Base-by-base conservation (phyloP, 2,888 invertebrate genomes). In the Apotomis betuletana region DNA sequence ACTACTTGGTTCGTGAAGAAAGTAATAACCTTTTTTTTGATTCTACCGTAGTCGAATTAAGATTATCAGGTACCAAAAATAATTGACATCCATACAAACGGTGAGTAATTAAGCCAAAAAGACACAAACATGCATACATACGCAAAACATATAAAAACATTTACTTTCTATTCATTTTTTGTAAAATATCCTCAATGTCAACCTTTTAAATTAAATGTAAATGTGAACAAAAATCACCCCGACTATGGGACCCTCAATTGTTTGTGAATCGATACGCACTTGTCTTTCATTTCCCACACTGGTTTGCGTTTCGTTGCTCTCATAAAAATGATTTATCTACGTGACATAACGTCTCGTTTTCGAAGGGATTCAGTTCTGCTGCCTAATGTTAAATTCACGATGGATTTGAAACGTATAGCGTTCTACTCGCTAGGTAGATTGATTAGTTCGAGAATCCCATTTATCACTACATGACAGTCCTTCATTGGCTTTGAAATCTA, bases 391-490 rank as follows among this genome's bases (percentile, higher is more conserved):
- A 46, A 27, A 55, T 64, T 64, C 64, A 65, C n/a, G 38, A 46
- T 46, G 46, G 65, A 65, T 65, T 65, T 57, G 65, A 55, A 57
- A 65, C 55, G 65, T 55, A 55, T 15, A 54, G 58, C 58, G 38
- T 58, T 12, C 10, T 44, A 55, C 55, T 57, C 27, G 64, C 44
- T n/a, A 10, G 65, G 58, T 41, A 65, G 65, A 65, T 65, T 65
- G 65, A 65, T 65, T 55, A 55, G 55, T 65, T 65, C 65, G 55
- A 44, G 27, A 38, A n/a, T 46, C 44, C n/a, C 41, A 65, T 65
- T 65, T 65, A 46, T 65, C 65, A 65, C 55, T 10, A 65, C 65
- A 65, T 65, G 65, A 65, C 65, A 64, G 64, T 15, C 41, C 54
- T 41, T 55, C 54, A 55, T 65, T 65, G 65, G 27, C 46, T 65